phyloP scores from a whole-genome alignment of 2,113 vertebrate species.

The Prinia subflava region DNA sequence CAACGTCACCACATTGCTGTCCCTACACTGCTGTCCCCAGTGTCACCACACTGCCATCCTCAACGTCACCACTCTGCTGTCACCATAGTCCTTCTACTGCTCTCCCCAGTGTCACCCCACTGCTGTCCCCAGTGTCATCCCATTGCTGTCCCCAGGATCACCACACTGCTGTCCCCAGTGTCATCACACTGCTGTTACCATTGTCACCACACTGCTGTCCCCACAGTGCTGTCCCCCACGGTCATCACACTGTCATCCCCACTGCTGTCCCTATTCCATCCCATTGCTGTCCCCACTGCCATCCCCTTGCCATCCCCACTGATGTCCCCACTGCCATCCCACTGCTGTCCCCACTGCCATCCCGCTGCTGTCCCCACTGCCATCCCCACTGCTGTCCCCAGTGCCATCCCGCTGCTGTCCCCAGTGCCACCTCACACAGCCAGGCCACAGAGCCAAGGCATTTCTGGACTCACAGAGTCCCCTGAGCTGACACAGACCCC shows the following conservation, averaged over 20 bases:
- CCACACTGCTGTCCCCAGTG: fast-evolving
- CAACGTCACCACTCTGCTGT: too few species aligned
- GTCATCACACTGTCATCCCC: background rate
- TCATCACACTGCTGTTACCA: background rate
- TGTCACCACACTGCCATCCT: too few species aligned
- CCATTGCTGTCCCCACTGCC: background rate
- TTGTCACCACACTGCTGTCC: too few species aligned
- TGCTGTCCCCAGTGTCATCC: too few species aligned
- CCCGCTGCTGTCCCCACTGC: too few species aligned
- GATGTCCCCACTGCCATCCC: fast-evolving
- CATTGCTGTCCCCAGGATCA: background rate
- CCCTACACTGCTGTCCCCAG: too few species aligned
- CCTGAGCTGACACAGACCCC: background rate
- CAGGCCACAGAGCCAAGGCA: background rate
- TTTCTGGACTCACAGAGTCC: background rate
- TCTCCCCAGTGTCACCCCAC: too few species aligned
- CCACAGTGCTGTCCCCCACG: fast-evolving
- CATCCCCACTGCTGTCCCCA: background rate
- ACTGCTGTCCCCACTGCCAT: background rate
- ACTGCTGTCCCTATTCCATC: fast-evolving
- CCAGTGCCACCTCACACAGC: background rate
- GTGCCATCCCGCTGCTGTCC: fast-evolving
- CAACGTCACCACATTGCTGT: too few species aligned
- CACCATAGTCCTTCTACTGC: background rate
- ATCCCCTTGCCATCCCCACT: too few species aligned